Conservation (phyloP, 2,888 invertebrate species). For the Acronicta leporina region DNA sequence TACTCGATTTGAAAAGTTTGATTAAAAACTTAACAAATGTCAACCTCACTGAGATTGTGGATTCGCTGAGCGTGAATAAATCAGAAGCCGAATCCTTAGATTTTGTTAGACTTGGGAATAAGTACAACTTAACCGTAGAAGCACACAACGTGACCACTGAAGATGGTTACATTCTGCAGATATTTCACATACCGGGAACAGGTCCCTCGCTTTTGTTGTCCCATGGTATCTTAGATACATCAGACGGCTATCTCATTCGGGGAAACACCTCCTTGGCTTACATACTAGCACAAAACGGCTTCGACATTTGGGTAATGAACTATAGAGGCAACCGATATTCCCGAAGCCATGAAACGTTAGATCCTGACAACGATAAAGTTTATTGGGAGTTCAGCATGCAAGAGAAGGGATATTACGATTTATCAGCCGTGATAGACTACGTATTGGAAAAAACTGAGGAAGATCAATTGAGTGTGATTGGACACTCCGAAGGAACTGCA, state of each 20-base stretch:
- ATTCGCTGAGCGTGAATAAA: not conserved
- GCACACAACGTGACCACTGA: slow-evolving; percentile 33
- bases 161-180: slow-evolving; percentile 34
- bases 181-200: slow-evolving; percentile 28
- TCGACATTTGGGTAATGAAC: slow-evolving; percentile 40
- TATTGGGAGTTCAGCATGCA: slow-evolving; percentile 45
- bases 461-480: slow-evolving; percentile 23
- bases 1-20: slow-evolving; percentile 6
- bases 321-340: slow-evolving; percentile 40
- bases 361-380: slow-evolving; percentile 23
- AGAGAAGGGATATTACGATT: slow-evolving; percentile 27
- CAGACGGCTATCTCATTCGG: slow-evolving; percentile 21
- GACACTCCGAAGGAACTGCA: slow-evolving; percentile 30
- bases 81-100: slow-evolving; percentile 14
- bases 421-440: slow-evolving; percentile 33
- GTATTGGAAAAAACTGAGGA: slow-evolving; percentile 17
- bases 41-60: slow-evolving; percentile 4
- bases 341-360: slow-evolving; percentile 17
- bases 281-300: slow-evolving; percentile 16
- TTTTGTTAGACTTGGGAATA: slow-evolving; percentile 24
- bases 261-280: slow-evolving; percentile 29
- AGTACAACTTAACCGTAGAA: slow-evolving; percentile 13
- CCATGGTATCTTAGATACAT: slow-evolving; percentile 11
- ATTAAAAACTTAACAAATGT: not conserved
- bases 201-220: slow-evolving; percentile 5